Conservation (phyloP, 2,888 invertebrate species). For the Cantharis rufa region DNA sequence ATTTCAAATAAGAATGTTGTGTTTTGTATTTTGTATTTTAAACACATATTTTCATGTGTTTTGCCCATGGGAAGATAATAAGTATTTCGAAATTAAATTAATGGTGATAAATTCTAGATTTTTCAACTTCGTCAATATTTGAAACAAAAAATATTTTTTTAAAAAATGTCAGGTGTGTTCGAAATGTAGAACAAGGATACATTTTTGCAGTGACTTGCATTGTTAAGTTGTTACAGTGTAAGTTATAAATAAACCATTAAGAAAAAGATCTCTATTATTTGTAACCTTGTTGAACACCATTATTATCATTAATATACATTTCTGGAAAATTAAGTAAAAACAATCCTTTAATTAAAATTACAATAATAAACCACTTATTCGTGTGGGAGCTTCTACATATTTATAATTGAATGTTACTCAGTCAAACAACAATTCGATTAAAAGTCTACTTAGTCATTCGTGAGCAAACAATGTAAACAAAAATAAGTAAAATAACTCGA, state of each 20-base stretch:
- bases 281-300: neutral
- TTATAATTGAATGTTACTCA: neutral
- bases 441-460: neutral
- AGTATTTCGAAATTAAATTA: neutral
- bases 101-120: neutral
- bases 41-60: too few species aligned
- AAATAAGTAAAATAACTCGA: neutral
- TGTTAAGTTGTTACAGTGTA: neutral
- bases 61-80: neutral
- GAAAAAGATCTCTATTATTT: neutral
- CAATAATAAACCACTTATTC: neutral
- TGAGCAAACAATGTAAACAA: neutral
- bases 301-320: neutral
- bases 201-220: constrained; percentile 12
- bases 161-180: neutral
- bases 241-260: neutral
- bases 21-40: too few species aligned
- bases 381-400: neutral
- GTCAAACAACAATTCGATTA: neutral
- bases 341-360: neutral
- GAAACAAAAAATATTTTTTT: neutral
- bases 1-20: too few species aligned
- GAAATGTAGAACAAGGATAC: constrained; percentile 11
- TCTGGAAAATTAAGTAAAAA: neutral
- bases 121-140: neutral